These are phyloP conservation scores for Cydia splendana DNA, from an alignment of 1,140 invertebrate species.

Conservation along the genomic window DNA sequence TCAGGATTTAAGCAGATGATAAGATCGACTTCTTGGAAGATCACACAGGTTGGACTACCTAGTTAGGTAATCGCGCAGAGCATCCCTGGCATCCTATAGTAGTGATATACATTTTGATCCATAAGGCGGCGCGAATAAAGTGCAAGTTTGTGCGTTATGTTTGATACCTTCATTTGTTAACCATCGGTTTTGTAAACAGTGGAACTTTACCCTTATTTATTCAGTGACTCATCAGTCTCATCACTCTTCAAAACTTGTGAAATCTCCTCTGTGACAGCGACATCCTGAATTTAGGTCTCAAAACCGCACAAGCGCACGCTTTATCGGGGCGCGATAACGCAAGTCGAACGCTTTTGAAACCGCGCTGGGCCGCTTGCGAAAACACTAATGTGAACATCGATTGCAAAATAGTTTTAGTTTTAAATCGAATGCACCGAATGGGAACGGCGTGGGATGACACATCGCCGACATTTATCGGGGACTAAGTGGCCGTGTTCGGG, in stretches of 20 bases:
- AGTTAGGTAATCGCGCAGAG: not conserved
- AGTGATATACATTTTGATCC: not conserved
- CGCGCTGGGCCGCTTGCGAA: slow-evolving; percentile 76
- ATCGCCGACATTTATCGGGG: slow-evolving; percentile 53
- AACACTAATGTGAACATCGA: slow-evolving; percentile 78
- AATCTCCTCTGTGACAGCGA: slow-evolving; percentile 40
- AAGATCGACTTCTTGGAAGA: too few relatives aligned
- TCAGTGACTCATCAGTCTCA: not conserved
- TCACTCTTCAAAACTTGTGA: slow-evolving; percentile 30
- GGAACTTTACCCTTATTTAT: not conserved
- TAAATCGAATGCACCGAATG: slow-evolving; percentile 69
- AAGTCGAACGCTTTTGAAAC: slow-evolving; percentile 77
- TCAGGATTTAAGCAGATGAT: too few relatives aligned
- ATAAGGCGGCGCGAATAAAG: not conserved
- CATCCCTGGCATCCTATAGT: too few relatives aligned
- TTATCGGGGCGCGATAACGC: slow-evolving; percentile 77
- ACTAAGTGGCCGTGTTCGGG: slow-evolving; percentile 62
- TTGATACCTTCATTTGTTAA: not conserved
- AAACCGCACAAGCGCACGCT: slow-evolving; percentile 68
- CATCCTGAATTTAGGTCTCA: slow-evolving; percentile 72
- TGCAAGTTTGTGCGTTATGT: not conserved
- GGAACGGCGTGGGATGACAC: slow-evolving; percentile 36
- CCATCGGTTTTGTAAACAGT: not conserved
- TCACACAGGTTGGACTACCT: too few relatives aligned
- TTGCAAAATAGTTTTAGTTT: slow-evolving; percentile 80